Base-by-base conservation (phyloP, 2,888 invertebrate genomes). In the Pandemis heparana region DNA sequence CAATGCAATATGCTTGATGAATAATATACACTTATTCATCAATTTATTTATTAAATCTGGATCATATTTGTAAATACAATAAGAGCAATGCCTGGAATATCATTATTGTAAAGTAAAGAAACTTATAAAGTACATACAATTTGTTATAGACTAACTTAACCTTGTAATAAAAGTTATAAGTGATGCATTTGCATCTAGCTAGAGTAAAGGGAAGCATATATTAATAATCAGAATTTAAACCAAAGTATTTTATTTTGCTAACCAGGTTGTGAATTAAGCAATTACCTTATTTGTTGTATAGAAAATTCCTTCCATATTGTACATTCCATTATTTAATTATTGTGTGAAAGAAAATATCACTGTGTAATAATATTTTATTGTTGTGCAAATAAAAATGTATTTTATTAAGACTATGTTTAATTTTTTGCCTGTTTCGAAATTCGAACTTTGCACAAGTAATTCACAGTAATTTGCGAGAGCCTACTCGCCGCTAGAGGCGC, bases 1-100 rank as follows among this genome's bases (percentile, higher is more conserved):
- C 87, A 16, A 89, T 92, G 88, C 92, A 92, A 77, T 90, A 91
- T 77, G 91, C 91, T 51, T 92, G 88, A 85, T 48, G 14, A 70
- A 53, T 46, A 41, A 3, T 9, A 16, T 23, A n/a, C n/a, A n/a
- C n/a, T 51, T 53, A 53, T 3, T 18, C 9, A 18, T 9, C 9
- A 53, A 23, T 5, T n/a, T 53, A 53, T 53, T 53, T 16, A 53
- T 53, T 3, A 9, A 53, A 53, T 18, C 18, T 23, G 9, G 3
- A 53, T 53, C 18, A 8, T 53, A 53, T 9, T 53, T 53, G 9
- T 18, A 18, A 53, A 53, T 18, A 18, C 18, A 53, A 9, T 56
- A 23, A 56, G 10, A 56, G 23, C 23, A 56, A 12, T 9, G 5
- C 16, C 16, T 23, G 12, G 56, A 12, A 56, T 56, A 23, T 5